phyloP scores from a whole-genome alignment of 2,113 vertebrate genomes.

The Micronycteris hirsuta region DNA sequence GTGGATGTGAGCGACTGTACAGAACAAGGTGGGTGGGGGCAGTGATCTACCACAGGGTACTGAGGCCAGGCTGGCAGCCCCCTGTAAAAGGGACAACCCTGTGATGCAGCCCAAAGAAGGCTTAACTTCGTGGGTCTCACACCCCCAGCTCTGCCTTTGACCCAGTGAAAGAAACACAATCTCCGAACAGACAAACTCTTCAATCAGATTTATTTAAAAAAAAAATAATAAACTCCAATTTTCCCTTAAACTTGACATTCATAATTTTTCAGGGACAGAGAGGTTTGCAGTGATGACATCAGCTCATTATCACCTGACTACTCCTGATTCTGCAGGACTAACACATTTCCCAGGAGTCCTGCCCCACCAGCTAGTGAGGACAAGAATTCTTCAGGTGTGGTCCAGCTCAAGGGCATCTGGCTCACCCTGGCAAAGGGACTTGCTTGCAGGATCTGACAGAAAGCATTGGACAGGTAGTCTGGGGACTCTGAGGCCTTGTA shows the following conservation, averaged over 20 bases:
- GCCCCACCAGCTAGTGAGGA: not conserved
- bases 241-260: not conserved
- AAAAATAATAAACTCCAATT: not conserved
- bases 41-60: not conserved
- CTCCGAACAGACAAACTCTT: not conserved
- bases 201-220: not conserved
- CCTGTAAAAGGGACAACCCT: not conserved
- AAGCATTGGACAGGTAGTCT: rapidly evolving
- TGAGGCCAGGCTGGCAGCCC: not conserved
- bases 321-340: not conserved
- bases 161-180: not conserved
- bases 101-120: not conserved
- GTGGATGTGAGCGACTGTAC: not conserved
- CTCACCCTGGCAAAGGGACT: not conserved
- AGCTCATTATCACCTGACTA: not conserved
- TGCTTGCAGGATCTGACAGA: not conserved
- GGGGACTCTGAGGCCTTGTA: not conserved
- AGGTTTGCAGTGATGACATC: not conserved
- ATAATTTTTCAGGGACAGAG: not conserved
- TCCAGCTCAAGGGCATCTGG: not conserved
- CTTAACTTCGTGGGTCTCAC: not conserved
- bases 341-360: not conserved
- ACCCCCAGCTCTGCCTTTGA: not conserved
- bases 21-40: not conserved
- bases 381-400: not conserved